Evolutionary conservation across 2,888 invertebrate species (phyloP), one percentile per base, ranked within the genome.

Genomic region (Sarcophaga caerulescens): DNA sequence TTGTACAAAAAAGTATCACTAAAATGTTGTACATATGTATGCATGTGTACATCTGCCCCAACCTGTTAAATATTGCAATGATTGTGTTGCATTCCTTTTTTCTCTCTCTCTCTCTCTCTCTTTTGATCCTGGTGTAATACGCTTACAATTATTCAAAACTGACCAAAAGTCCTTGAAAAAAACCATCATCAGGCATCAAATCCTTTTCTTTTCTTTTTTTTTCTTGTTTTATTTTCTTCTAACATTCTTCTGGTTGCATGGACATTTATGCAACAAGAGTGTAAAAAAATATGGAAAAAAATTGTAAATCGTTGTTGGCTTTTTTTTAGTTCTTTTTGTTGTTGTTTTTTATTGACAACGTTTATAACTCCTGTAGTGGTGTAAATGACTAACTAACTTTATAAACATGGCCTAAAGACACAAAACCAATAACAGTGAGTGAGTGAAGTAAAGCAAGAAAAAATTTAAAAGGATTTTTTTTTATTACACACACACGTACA

Each of bases 341-440:
- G 60, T 35, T 59, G 25, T 62, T 77, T 73, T 71, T 66, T 59
- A 21, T 68, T 70, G 23, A 12, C 52, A 52, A 52, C 35, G 21
- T 57, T 57, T 81, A 45, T 83, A 66, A 76, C 75, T 77, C 52
- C 63, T 73, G 60, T 81, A 62, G 68, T 70, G 77, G 80, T 86
- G 83, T 68, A 84, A 86, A 86, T 86, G 86, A 75, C 86, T 86
- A 86, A 86, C 85, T 86, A 74, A 84, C 85, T 81, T 77, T 65
- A 60, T 69, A 83, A 81, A 47, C 65, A 86, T 86, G 83, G 86
- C 86, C 81, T 84, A 81, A 86, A 86, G 86, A 86, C 60, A 84
- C 63, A 80, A 75, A 79, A 62, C 57, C 71, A 70, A 82, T 76
- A 81, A 82, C 12, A 85, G 69, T 71, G 44, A 70, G 71, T 74